Evolutionary conservation across 2,888 invertebrate species (phyloP).

Genomic region (Busseola fusca): DNA sequence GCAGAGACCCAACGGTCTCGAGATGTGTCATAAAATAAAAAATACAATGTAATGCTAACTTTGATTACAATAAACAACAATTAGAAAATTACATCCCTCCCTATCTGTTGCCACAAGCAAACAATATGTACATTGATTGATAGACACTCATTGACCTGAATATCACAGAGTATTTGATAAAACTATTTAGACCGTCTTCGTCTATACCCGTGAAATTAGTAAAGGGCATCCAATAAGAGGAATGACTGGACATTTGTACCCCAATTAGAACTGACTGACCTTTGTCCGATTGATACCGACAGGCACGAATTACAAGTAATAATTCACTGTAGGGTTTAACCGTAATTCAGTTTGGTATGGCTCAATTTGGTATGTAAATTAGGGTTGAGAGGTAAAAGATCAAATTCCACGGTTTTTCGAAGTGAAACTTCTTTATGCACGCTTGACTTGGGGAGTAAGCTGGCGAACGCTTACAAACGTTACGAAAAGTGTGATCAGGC

Average conservation of each 20-base stretch:
- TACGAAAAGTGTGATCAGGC: no score
- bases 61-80: constrained; percentile 9
- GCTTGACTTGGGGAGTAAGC: no score
- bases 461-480: no score
- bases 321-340: constrained; percentile 59
- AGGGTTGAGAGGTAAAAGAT: neutral
- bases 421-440: no score
- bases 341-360: constrained; percentile 37
- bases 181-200: constrained; percentile 51
- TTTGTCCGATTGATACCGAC: constrained; percentile 58
- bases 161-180: constrained; percentile 45
- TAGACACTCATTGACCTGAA: constrained; percentile 50
- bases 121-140: constrained; percentile 28
- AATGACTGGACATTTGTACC: constrained; percentile 72
- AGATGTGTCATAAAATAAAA: no score
- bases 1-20: no score
- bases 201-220: constrained; percentile 65
- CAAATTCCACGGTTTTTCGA: neutral
- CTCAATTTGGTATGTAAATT: constrained; percentile 47
- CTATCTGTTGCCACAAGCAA: constrained; percentile 21
- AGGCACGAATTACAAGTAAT: constrained; percentile 55
- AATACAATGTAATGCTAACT: neutral
- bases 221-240: constrained; percentile 69
- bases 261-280: constrained; percentile 65
- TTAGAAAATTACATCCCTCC: constrained; percentile 12